Percentiles rank a stretch among this genome's conserved stretches.
Evolutionary conservation across 2,797 vertebrate genomes (phyloP).

Genomic region (Pipistrellus kuhlii): DNA sequence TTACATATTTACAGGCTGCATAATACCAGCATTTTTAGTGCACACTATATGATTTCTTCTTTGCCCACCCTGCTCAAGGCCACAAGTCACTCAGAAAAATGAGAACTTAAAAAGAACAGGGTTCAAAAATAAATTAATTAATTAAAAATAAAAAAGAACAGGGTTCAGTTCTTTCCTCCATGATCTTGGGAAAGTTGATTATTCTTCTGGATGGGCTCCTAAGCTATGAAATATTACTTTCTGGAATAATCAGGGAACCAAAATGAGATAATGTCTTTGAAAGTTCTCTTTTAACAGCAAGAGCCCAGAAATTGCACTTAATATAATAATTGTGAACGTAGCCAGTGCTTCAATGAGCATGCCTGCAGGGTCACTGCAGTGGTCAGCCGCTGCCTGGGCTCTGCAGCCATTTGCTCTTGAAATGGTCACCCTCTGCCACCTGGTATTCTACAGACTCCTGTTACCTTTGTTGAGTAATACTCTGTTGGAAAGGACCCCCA

Average conservation of each 20-base stretch:
- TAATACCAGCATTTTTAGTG: neutral
- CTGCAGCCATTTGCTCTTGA: neutral
- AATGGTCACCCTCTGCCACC: neutral
- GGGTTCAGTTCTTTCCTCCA: neutral
- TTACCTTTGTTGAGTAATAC: neutral
- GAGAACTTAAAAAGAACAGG: neutral
- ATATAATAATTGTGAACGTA: neutral
- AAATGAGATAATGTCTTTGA: neutral
- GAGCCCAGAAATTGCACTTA: neutral
- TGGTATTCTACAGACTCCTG: neutral
- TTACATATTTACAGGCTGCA: neutral
- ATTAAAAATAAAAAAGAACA: no score
- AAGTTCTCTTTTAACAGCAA: neutral
- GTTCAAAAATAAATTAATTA: neutral
- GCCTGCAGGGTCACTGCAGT: rapidly evolving
- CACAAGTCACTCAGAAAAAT: neutral
- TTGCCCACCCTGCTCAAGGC: neutral
- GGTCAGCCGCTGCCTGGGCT: neutral
- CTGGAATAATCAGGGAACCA: neutral
- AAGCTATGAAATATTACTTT: neutral
- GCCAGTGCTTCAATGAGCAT: neutral
- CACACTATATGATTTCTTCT: neutral
- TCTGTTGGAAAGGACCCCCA: neutral
- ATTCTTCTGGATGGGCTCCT: neutral
- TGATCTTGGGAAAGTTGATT: neutral